Evolutionary conservation across 2,113 vertebrate species (phyloP).

Genomic region (Hoplias malabaricus): DNA sequence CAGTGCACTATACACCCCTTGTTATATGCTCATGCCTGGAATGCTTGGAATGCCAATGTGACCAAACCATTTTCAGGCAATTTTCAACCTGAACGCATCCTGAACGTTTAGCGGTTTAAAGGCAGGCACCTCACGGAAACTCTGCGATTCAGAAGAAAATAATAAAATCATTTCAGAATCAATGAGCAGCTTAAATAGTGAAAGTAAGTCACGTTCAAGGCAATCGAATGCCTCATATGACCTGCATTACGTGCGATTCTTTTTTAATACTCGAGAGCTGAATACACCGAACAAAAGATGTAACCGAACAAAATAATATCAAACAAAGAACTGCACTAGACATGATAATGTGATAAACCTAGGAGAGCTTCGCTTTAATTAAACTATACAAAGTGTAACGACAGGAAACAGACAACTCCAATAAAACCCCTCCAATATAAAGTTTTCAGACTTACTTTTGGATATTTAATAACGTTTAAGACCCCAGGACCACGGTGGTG

Average conservation of each 20-base stretch:
- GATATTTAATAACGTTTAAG: too few species aligned
- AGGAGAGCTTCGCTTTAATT: too few species aligned
- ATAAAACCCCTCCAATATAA: too few species aligned
- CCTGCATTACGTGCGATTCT: neutral
- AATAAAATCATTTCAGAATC: neutral
- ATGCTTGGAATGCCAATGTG: constrained; percentile 63
- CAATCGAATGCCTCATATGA: constrained; percentile 27
- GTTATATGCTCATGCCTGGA: too few species aligned
- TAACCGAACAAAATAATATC: too few species aligned
- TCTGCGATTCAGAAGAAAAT: neutral
- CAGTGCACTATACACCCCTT: constrained; percentile 26
- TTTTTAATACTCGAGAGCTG: neutral
- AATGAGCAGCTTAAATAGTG: neutral
- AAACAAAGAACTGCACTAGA: too few species aligned
- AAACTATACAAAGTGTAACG: too few species aligned
- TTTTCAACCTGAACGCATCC: constrained; percentile 67
- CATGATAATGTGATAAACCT: too few species aligned
- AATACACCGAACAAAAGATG: too few species aligned
- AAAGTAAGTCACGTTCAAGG: neutral
- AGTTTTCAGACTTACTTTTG: too few species aligned
- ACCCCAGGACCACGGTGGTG: too few species aligned
- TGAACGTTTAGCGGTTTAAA: constrained; percentile 42
- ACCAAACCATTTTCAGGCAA: constrained; percentile 58
- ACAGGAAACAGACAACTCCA: too few species aligned
- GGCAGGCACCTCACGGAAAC: constrained; percentile 7